A percentile compares a stretch with the other conserved stretches of the same genome.
Conservation (phyloP, 64 coral and sea anemone genomes). For the Pachyseris speciosa region DNA sequence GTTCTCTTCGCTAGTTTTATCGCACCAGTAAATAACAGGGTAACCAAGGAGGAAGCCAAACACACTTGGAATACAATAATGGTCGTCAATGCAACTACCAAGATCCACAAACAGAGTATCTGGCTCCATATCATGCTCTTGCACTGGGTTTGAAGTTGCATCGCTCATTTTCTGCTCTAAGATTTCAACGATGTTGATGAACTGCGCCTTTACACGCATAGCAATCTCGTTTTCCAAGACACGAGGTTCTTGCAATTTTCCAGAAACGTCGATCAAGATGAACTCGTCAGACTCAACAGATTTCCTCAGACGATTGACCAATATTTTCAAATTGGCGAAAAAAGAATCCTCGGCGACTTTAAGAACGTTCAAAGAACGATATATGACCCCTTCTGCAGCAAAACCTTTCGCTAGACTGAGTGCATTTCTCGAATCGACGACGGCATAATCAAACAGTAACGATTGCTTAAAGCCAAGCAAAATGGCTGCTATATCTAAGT, state of each 20-base stretch:
- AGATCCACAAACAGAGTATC: background rate
- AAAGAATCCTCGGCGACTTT: conserved; percentile 34
- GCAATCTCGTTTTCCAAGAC: background rate
- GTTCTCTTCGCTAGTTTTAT: background rate
- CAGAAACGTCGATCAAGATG: conserved; percentile 31
- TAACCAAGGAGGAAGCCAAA: conserved; percentile 65
- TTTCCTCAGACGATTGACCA: conserved; percentile 15
- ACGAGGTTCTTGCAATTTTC: conserved; percentile 29
- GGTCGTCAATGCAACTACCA: background rate
- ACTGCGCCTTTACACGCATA: background rate
- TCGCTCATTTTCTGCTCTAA: conserved; percentile 3
- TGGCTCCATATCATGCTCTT: background rate
- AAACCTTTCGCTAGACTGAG: background rate
- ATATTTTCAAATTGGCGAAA: background rate
- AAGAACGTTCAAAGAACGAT: background rate
- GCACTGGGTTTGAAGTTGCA: background rate
- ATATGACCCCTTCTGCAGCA: background rate
- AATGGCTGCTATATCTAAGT: conserved; percentile 22
- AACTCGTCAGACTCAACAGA: background rate
- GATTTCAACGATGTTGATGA: background rate
- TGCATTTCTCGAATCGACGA: conserved; percentile 18
- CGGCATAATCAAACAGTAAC: conserved; percentile 46
- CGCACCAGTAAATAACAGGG: conserved; percentile 68
- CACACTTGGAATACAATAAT: conserved; percentile 27
- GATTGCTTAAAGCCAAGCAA: conserved; percentile 40